Evolutionary conservation across 2,888 invertebrate genomes (phyloP), one percentile per base, ranked within the genome.

Genomic region (Plagodis dolabraria): DNA sequence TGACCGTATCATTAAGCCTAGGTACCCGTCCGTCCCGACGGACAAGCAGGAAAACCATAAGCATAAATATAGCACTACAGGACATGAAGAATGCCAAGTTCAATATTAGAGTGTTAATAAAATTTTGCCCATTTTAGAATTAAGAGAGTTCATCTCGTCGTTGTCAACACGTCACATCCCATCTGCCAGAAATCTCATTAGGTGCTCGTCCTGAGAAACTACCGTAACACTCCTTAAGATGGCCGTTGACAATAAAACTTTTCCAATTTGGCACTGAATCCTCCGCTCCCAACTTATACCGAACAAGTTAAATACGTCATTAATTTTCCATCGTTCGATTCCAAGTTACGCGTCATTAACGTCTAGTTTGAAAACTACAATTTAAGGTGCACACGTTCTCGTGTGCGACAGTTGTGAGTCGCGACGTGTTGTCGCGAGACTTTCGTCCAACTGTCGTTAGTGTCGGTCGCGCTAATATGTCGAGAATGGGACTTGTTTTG

Each of bases 211-310:
- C 50, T 33, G n/a, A 36, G 10, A 52, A 53, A 40, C 44, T 44
- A 44, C 36, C 52, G 44, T 48, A 47, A 47, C 57, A 47, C 47
- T 12, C 47, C 47, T 50, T 53, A 53, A 58, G 53, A 53, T 43
- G 58, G 45, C 58, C 58, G 58, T 46, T 53, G 58, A 59, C 49
- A 59, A 59, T 59, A 45, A 53, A 53, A 59, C 58, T 59, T 59
- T 59, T 53, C 53, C 58, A 53, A 59, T 59, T 53, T 59, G 58
- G 53, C 58, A 33, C 42, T 40, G 44, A 40, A 47, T 57, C 12
- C 44, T 22, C 43, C 47, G 44, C 36, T 22, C 50, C 36, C 35
- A 33, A 48, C 7, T 44, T 58, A 48, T 53, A 38, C 8, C 48
- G 45, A 38, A 40, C n/a, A 53, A 49, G 40, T 59, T 53, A 53